Base-by-base conservation (phyloP, 1,140 invertebrate species). In the Potamilus streckersoni region DNA sequence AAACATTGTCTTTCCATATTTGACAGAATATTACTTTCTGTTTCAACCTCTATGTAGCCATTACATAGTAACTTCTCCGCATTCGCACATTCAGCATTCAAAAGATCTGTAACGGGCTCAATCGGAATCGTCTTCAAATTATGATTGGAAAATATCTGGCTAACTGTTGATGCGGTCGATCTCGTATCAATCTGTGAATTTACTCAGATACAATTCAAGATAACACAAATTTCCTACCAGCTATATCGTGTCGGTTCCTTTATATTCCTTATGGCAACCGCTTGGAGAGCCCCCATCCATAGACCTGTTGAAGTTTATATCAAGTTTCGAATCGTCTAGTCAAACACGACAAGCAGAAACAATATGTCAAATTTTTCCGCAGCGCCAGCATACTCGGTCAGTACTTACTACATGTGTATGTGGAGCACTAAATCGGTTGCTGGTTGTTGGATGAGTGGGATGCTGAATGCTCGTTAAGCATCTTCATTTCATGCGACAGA, bases 101-200 rank as follows among this genome's bases (percentile, higher is more conserved):
- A 71, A 55, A 74, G 67, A 31, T 72, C 62, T 38, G 16, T 60
- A 8, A 78, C 16, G 1, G 57, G 69, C 19, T 65, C 61, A 20
- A 71, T 31, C 13, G 60, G 13, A n/a, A 72, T 57, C 23, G 70
- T 20, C 49, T 64, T 56, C 4, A 79, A 66, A 65, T 20, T 78
- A 72, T 27, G 1, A 2, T 27, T 27, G 2, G 1, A 27, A 27
- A 27, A 27, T 27, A 2, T 27, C 27, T 27, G 27, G 27, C 27
- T 27, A 27, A 27, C 27, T 27, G 27, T 27, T 27, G 27, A 27
- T 27, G 2, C 27, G 56, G 68, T 73, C 20, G 74, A 67, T 19
- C 75, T 76, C 23, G 76, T 78, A 20, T 80, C 76, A 31, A 78
- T 20, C 15, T 78, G 62, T 16, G 79, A 63, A 14, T 20, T 74